Conservation (phyloP, 1,140 invertebrate species). For the Chionoecetes opilio region DNA sequence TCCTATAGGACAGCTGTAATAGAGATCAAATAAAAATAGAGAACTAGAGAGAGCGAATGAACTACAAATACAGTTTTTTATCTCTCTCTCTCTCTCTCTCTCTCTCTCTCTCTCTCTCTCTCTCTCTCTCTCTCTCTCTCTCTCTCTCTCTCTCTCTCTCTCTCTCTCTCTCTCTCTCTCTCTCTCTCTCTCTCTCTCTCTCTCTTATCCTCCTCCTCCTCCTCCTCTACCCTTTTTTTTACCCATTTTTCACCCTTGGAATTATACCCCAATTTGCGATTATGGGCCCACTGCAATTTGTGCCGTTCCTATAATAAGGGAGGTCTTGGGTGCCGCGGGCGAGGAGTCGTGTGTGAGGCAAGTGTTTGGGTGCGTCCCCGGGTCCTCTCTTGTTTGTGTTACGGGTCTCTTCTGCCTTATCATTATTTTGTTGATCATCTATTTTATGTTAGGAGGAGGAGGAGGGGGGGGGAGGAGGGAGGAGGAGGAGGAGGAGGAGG, state of each 20-base stretch:
- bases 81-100: too few species aligned
- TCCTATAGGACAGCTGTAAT: too few species aligned
- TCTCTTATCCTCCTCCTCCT: neutral
- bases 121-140: neutral
- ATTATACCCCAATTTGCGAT: constrained; percentile 19
- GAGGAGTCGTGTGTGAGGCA: neutral
- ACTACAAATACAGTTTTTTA: too few species aligned
- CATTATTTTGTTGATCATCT: neutral
- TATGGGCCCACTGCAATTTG: constrained; percentile 2
- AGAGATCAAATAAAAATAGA: constrained; percentile 37
- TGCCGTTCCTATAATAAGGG: neutral
- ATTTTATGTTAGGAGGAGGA: neutral
- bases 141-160: neutral
- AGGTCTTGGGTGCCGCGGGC: neutral
- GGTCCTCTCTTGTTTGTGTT: constrained; percentile 19
- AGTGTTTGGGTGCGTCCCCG: neutral
- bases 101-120: too few species aligned
- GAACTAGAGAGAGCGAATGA: constrained; percentile 57
- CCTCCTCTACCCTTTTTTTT: neutral
- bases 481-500: too few species aligned
- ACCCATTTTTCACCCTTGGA: neutral
- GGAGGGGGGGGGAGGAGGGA: too few species aligned
- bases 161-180: neutral
- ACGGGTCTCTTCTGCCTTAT: neutral
- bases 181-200: neutral